phyloP scores from a whole-genome alignment of 2,888 invertebrate genomes.

The Sclerodermus sp. region DNA sequence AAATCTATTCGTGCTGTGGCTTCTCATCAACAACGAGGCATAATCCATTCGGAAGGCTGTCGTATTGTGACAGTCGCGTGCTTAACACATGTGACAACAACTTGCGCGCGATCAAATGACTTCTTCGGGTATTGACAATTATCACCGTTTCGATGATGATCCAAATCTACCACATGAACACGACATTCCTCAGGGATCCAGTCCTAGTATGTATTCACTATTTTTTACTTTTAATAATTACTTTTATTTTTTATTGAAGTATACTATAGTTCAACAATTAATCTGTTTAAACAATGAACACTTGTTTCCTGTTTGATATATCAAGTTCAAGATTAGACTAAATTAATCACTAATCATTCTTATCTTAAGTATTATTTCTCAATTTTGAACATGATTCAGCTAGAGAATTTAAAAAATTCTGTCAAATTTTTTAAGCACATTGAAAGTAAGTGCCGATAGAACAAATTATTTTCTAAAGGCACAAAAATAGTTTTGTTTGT shows the following conservation, averaged over 20 bases:
- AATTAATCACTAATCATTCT: too few relatives aligned
- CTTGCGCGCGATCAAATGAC: constrained; percentile 22
- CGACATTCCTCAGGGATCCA: constrained; percentile 36
- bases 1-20: too few relatives aligned
- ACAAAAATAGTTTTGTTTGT: background rate
- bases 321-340: background rate
- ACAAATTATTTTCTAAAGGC: background rate
- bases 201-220: constrained; percentile 41
- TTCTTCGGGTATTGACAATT: constrained; percentile 35
- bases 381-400: too few relatives aligned
- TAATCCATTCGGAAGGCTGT: too few relatives aligned
- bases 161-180: constrained; percentile 32
- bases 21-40: too few relatives aligned
- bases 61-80: too few relatives aligned
- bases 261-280: background rate
- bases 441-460: background rate
- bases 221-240: background rate
- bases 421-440: background rate
- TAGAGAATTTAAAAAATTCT: too few relatives aligned
- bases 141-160: constrained; percentile 47
- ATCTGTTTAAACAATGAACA: background rate
- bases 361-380: too few relatives aligned
- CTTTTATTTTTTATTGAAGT: constrained; percentile 3
- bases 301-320: background rate
- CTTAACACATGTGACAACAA: too few relatives aligned